Evolutionary conservation across 2,888 invertebrate species (phyloP).

Genomic region (Baccha elongata): DNA sequence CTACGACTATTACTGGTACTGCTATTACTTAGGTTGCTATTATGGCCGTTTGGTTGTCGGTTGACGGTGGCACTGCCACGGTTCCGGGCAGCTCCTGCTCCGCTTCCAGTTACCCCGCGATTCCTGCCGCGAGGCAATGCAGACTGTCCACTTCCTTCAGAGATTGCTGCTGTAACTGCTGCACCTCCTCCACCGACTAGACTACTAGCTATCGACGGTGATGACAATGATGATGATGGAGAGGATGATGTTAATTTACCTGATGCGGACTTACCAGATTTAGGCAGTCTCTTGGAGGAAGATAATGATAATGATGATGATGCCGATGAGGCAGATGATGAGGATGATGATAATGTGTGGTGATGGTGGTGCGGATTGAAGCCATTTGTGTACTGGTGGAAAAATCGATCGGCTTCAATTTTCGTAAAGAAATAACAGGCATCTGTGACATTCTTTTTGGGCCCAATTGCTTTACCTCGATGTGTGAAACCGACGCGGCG

Average conservation of each 20-base stretch:
- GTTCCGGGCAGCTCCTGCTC: constrained; percentile 55
- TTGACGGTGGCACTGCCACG: constrained; percentile 75
- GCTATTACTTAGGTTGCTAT: constrained; percentile 76
- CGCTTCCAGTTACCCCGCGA: constrained; percentile 40
- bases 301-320: constrained; percentile 62
- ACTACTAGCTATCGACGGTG: constrained; percentile 75
- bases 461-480: constrained; percentile 81
- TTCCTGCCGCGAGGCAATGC: constrained; percentile 42
- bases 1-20: constrained; percentile 74
- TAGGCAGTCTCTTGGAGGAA: constrained; percentile 69
- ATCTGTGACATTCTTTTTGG: constrained; percentile 81
- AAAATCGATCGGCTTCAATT: constrained; percentile 80
- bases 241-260: constrained; percentile 33
- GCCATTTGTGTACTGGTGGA: constrained; percentile 78
- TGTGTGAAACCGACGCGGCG: constrained; percentile 82
- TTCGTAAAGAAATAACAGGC: constrained; percentile 81
- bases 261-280: constrained; percentile 53
- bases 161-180: constrained; percentile 67
- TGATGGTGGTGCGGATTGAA: constrained; percentile 67
- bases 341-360: constrained; percentile 60
- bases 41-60: constrained; percentile 76
- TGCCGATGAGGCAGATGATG: constrained; percentile 74
- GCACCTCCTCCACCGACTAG: constrained; percentile 76
- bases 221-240: constrained; percentile 39
- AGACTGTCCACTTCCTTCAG: constrained; percentile 67